Conservation (phyloP, 30 jellyfish, hydroid and myxozoan species). For the Aurelia sp. region DNA sequence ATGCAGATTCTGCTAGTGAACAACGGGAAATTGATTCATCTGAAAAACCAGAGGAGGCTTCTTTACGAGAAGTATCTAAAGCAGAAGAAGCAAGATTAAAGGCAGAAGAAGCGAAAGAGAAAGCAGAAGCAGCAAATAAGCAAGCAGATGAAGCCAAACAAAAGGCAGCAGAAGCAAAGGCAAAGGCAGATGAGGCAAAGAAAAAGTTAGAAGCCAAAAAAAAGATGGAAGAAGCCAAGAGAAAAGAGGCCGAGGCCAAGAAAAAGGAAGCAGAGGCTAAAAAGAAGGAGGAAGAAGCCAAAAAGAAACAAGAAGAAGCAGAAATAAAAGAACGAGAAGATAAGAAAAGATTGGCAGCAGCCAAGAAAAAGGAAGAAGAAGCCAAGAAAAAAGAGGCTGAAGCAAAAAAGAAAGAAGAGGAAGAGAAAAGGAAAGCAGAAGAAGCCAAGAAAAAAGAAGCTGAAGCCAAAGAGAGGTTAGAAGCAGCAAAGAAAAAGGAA, state of each 20-base stretch:
- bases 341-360: slow-evolving; percentile 18
- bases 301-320: slow-evolving; percentile 1
- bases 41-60: neutral
- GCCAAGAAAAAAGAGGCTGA: slow-evolving; percentile 23
- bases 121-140: neutral
- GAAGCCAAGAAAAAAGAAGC: slow-evolving; percentile 31
- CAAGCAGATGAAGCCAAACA: slow-evolving; percentile 13
- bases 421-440: slow-evolving; percentile 14
- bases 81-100: slow-evolving; percentile 21
- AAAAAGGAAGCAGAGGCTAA: slow-evolving; percentile 12
- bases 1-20: slow-evolving; percentile 2
- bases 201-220: slow-evolving; percentile 30
- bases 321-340: slow-evolving; percentile 15
- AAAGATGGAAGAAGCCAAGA: slow-evolving; percentile 15
- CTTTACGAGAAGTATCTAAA: neutral
- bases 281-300: neutral
- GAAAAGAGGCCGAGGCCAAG: slow-evolving; percentile 22
- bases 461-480: slow-evolving; percentile 12
- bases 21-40: neutral
- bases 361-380: slow-evolving; percentile 24
- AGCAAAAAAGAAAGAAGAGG: slow-evolving; percentile 34
- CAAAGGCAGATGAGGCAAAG: slow-evolving; percentile 2
- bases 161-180: slow-evolving; percentile 9
- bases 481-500: slow-evolving; percentile 16
- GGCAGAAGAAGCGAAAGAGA: neutral